Evolutionary conservation across 1,140 invertebrate species (phyloP), one percentile per base, ranked within the genome.

Genomic region (Varroa destructor): DNA sequence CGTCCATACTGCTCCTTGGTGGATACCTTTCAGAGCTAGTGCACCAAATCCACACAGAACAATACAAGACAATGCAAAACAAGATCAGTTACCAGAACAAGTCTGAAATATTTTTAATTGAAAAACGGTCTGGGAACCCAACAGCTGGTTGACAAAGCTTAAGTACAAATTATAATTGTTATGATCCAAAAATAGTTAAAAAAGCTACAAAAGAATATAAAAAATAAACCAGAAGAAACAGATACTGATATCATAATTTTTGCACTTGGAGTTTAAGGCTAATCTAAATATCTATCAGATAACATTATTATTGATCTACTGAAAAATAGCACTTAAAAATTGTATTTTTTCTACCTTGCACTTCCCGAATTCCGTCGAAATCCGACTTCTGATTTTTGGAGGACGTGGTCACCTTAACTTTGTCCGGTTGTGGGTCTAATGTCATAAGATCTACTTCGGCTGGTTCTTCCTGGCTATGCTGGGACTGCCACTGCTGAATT

Each of bases 1-100:
- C 74, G 91, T 95, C 95, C 95, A 99, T 75, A 98, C 89, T 2
- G 95, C 90, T 46, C 91, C 91, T 75, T 77, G 56, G 25, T 71
- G 64, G 36, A 56, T 36, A 70, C 73, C 61, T 67, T 46, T 12
- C 10, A 67, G 40, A 37, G 61, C 61, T 67, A 37, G 2, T 2
- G 36, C 14, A 14, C 40, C 14, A 37, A 67, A 14, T 40, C 1
- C 2, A 67, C 46, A 2, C 40, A 36, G 1, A 58, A 8, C 14
- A 67, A n/a, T 3, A 8, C 3, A 51, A 51, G 8, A 51, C 46
- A 51, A 51, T 51, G 46, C 46, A 3, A 8, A 8, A 51, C 4
- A 8, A 25, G 4, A 8, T 51, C 46, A 51, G 8, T 51, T 51
- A 51, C 46, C 46, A 8, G 46, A 51, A 8, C 8, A 51, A 51